Evolutionary conservation across 2,797 vertebrate species (phyloP).

Genomic region (Tapirus indicus): DNA sequence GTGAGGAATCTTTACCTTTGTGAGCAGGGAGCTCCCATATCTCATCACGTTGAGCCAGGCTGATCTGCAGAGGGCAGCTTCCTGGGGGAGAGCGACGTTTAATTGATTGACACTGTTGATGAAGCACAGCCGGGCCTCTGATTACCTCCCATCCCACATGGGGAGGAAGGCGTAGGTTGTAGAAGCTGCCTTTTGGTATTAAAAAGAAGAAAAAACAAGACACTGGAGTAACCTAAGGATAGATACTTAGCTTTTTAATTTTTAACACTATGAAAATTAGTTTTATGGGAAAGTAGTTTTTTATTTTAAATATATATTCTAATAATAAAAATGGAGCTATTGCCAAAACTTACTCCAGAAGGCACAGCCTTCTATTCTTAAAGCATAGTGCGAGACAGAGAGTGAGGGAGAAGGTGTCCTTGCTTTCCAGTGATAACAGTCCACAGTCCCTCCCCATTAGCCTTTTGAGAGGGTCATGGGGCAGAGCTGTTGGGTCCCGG

Average conservation of each 20-base stretch:
- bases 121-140: not conserved
- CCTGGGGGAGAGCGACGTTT: not conserved
- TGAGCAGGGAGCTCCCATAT: not conserved
- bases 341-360: not conserved
- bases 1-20: not conserved
- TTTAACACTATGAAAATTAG: not conserved
- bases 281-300: not conserved
- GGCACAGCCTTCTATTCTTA: conserved; percentile 23
- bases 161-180: not conserved
- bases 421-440: not conserved
- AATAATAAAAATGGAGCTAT: conserved; percentile 44
- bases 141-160: not conserved
- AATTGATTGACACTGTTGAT: conserved; percentile 65
- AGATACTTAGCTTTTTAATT: not conserved
- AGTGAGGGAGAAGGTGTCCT: not conserved
- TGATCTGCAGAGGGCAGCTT: not conserved
- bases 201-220: not conserved
- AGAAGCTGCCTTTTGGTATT: conserved; percentile 48
- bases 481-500: not conserved
- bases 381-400: not conserved
- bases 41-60: not conserved
- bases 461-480: not conserved
- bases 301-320: conserved; percentile 2
- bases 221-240: not conserved
- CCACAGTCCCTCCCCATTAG: not conserved